Base-by-base conservation (phyloP, 2,888 invertebrate species). In the Drosophila macrospina region DNA sequence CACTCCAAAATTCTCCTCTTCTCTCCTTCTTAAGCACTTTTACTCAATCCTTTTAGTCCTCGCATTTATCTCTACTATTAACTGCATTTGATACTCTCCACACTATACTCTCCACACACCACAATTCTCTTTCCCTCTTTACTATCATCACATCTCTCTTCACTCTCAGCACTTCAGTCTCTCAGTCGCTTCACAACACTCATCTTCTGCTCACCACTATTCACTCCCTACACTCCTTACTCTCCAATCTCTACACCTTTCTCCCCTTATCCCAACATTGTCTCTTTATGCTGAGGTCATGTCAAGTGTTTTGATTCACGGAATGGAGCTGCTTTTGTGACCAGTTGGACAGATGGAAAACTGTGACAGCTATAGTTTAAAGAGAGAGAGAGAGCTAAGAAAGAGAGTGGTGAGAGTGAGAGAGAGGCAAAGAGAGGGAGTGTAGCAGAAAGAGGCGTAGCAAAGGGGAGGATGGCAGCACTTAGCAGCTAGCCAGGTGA, bases 401-500 rank as follows among this genome's bases (percentile, higher is more conserved):
- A 10, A 10, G 2, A 30, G 15, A 44, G 13, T 8, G 10, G 44
- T 2, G 44, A 10, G 10, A 1, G 10, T 15, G 15, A 15, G 45
- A 15, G 45, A 5, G 15, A 10, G 13, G 24, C 20, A 4, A 26
- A 4, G 44, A 28, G 13, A 30, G 30, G 6, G 7, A 10, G 16
- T 24, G 36, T 36, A 37, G 34, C n/a, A 13, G 30, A 30, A 10
- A 48, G 3, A 20, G 20, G n/a, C 26, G 39, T 20, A 4, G 41
- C 8, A 6, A 39, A 8, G 7, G 6, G 5, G 39, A 41, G 39
- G 24, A 13, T 60, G 20, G 56, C 42, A 34, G 32, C 36, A 45
- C 55, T 66, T 51, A 36, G 57, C 16, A 26, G 57, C 16, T 30
- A 6, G 67, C 48, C 78, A 77, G 74, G 78, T 75, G 78, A 77